phyloP scores from a whole-genome alignment of 2,888 invertebrate species.

The Mythimna ferrago region DNA sequence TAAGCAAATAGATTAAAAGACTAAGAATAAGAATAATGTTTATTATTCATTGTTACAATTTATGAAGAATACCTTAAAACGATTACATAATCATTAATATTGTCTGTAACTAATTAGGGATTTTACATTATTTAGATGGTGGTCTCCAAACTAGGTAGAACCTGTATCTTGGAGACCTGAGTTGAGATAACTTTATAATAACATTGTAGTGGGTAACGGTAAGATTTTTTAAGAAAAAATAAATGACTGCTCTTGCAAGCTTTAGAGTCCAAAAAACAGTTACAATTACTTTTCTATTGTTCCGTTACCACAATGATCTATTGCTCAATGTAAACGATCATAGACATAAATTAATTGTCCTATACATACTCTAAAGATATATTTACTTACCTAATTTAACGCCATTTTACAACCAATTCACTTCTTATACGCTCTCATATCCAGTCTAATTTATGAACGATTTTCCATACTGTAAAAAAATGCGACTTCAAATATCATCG shows the following conservation, averaged over 20 bases:
- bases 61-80: too few species aligned
- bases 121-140: too few species aligned
- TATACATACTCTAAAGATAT: constrained; percentile 8
- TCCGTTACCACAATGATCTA: not conserved
- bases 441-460: constrained; percentile 46
- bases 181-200: too few species aligned
- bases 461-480: constrained; percentile 54
- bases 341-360: constrained; percentile 17
- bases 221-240: too few species aligned
- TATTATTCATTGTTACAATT: too few species aligned
- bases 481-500: constrained; percentile 44
- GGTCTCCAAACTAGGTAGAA: too few species aligned
- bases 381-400: constrained; percentile 62
- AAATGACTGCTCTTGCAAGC: too few species aligned
- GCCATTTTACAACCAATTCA: constrained; percentile 56
- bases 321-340: not conserved
- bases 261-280: not conserved
- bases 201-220: too few species aligned
- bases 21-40: too few species aligned
- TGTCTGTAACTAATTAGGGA: too few species aligned
- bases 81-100: too few species aligned
- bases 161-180: too few species aligned
- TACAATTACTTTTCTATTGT: not conserved
- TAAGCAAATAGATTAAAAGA: not conserved
- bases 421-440: constrained; percentile 55